Conservation (phyloP, 2,888 invertebrate genomes). For the Microctonus aethiopoides region DNA sequence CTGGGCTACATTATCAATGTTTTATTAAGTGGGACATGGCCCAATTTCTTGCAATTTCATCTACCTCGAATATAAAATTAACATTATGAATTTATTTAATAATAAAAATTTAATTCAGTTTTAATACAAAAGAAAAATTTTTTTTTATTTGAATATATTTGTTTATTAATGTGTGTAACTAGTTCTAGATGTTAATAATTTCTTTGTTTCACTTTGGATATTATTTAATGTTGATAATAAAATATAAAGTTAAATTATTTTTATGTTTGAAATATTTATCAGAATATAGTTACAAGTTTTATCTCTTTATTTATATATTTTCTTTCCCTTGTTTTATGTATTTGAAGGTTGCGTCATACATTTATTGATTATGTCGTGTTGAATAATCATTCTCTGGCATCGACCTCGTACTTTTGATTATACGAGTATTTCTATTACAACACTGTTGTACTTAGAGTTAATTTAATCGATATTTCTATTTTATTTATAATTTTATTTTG, state of each 20-base stretch:
- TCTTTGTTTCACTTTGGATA: not conserved
- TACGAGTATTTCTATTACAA: constrained; percentile 1
- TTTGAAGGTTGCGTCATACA: constrained; percentile 24
- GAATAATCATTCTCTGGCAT: constrained; percentile 26
- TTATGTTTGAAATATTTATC: not conserved
- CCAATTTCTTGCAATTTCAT: constrained; percentile 60
- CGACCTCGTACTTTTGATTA: constrained; percentile 27
- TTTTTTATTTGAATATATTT: no score
- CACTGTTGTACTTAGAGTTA: not conserved
- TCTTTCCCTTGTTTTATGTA: constrained; percentile 4
- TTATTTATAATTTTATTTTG: not conserved
- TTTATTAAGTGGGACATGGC: constrained; percentile 63
- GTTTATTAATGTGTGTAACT: no score
- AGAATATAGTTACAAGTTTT: not conserved
- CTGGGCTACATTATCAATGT: constrained; percentile 37
- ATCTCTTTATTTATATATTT: not conserved
- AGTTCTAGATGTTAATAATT: not conserved
- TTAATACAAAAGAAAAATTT: no score
- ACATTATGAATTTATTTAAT: no score
- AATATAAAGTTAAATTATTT: not conserved
- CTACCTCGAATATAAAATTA: constrained; percentile 48
- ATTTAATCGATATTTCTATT: not conserved
- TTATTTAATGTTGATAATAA: not conserved
- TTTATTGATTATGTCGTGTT: constrained; percentile 28
- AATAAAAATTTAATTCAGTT: no score